Base-by-base conservation (phyloP, 2,888 invertebrate genomes). In the Argynnis bischoffii region DNA sequence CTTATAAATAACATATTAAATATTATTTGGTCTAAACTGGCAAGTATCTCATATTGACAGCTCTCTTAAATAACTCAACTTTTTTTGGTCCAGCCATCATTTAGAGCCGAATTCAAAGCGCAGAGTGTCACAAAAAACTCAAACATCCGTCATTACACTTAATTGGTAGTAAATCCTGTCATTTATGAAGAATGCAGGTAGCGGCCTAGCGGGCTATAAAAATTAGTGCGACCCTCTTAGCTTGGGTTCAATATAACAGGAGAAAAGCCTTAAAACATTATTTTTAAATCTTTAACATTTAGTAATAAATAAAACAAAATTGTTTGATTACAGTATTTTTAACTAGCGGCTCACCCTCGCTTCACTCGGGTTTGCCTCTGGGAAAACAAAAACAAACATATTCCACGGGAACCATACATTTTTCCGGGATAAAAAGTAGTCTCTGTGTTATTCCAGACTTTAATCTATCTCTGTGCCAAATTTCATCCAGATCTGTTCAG, bases 121-220 rank as follows among this genome's bases (percentile, higher is more conserved):
- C 59, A 68, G 55, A 59, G 54, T 67, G 54, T 51, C 61, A 53
- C 56, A 63, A 56, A 41, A 13, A 48, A n/a, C 14, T 26, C 51
- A 53, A 48, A 41, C 63, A 66, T 69, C 55, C 60, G 64, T 71
- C 71, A 69, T 69, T 61, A 56, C 63, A 64, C 56, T 67, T 71
- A 71, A 71, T 71, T 71, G 71, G 71, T 57, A 69, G 57, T 69
- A 70, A 70, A 67, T 70, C 66, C 54, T 48, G 64, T 69, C 75
- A 72, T 77, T 77, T 78, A 78, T 72, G 78, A 76, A 75, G 75
- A 78, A 77, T 76, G 77, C 81, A 81, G 81, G 80, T 81, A 80
- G 81, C 80, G 70, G 66, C 60, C 66, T 66, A 66, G 66, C 35
- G 56, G 65, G 75, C 75, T 73, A 77, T 79, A 78, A 80, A 80